phyloP scores from a whole-genome alignment of 2,797 vertebrate species.

The Chelon labrosus region DNA sequence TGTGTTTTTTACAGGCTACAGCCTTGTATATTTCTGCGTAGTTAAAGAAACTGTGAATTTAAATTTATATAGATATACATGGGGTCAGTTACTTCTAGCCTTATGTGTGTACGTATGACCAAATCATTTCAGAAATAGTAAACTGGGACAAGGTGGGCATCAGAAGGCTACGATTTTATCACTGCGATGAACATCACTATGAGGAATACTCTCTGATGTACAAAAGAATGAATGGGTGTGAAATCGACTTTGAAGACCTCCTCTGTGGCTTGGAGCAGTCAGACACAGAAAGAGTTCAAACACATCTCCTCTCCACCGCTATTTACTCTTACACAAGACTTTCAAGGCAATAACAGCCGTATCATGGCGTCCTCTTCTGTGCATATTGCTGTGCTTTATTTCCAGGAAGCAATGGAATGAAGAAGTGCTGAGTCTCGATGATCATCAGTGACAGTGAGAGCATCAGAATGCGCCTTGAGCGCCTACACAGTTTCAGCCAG shows the following conservation, averaged over 20 bases:
- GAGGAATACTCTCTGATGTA: not conserved
- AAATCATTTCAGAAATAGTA: not conserved
- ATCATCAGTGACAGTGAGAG: constrained; percentile 61
- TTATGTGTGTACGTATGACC: constrained; percentile 4
- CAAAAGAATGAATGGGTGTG: constrained; percentile 28
- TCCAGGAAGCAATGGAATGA: constrained; percentile 71
- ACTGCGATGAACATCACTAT: constrained; percentile 3
- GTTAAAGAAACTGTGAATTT: no score
- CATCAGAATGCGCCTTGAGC: constrained; percentile 57
- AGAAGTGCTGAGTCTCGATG: constrained; percentile 69
- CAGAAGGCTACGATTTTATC: not conserved
- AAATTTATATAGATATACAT: no score
- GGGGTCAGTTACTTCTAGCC: no score
- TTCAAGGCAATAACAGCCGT: not conserved
- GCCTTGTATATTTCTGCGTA: no score
- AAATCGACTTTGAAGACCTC: constrained; percentile 23
- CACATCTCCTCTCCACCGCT: not conserved
- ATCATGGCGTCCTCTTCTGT: constrained; percentile 44
- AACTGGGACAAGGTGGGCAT: not conserved
- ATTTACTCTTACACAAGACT: not conserved
- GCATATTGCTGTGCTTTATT: constrained; percentile 53
- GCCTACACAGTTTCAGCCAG: constrained; percentile 79
- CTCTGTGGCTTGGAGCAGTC: constrained; percentile 4
- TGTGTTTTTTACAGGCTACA: no score
- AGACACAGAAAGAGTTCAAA: not conserved